Percentiles rank a stretch among this genome's conserved stretches.
phyloP scores from a whole-genome alignment of 2,797 vertebrate genomes.

The Podarcis siculus region DNA sequence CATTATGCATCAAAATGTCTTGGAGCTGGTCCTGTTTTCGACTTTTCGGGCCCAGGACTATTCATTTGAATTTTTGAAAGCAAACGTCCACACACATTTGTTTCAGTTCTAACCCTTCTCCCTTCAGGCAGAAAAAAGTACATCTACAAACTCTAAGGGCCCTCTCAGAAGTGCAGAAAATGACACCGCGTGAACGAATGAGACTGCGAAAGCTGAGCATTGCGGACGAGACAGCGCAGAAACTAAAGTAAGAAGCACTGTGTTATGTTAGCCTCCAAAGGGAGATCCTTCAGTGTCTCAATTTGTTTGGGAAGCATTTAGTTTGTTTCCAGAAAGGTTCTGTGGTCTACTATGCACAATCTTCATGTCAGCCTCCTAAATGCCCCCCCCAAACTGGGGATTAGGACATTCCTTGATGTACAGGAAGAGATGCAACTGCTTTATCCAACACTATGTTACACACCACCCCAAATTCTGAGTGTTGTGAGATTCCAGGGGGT shows the following conservation, averaged over 20 bases:
- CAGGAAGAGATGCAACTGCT: neutral
- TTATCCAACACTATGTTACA: neutral
- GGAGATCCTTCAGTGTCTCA: neutral
- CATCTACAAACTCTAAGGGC: constrained; percentile 85
- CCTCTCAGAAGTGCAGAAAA: constrained; percentile 84
- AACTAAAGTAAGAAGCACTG: constrained; percentile 77
- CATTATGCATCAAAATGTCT: neutral
- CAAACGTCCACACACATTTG: neutral
- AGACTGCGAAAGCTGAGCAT: constrained; percentile 82
- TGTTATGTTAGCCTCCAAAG: neutral
- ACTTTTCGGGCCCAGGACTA: neutral
- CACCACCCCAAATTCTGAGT: too few species aligned
- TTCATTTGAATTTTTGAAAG: neutral
- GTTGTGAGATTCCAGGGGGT: too few species aligned
- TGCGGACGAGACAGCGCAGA: constrained; percentile 79
- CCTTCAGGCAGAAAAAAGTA: constrained; percentile 80
- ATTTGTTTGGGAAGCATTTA: neutral
- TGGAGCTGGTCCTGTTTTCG: neutral
- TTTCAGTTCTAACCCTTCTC: neutral
- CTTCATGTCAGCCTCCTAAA: neutral
- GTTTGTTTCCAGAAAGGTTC: neutral
- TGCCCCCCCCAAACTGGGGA: neutral
- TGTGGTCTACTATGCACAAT: neutral
- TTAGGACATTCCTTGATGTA: neutral
- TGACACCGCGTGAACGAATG: constrained; percentile 86